Evolutionary conservation across 2,113 vertebrate species (phyloP).

Genomic region (Amphiprion percula): DNA sequence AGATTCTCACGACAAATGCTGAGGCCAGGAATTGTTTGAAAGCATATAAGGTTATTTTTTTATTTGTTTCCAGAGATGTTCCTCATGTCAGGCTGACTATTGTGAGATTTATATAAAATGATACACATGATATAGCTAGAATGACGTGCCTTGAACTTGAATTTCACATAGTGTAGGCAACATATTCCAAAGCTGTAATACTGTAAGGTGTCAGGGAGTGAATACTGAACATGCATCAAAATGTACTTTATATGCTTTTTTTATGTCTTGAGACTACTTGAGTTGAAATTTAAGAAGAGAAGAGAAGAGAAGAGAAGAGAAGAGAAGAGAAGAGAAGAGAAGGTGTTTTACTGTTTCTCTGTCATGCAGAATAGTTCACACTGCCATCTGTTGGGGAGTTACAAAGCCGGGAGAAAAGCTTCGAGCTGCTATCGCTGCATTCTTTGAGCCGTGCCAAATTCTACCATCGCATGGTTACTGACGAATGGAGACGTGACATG

Average conservation of each 20-base stretch:
- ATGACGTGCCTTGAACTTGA: too few relatives aligned
- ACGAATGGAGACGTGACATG: constrained; percentile 54
- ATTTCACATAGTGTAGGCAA: too few relatives aligned
- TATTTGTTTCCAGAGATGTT: neutral
- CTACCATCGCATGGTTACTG: constrained; percentile 41
- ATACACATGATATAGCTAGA: neutral
- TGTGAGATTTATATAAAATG: too few relatives aligned
- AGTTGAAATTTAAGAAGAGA: neutral
- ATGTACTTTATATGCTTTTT: too few relatives aligned
- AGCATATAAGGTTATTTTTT: neutral
- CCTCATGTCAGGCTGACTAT: neutral
- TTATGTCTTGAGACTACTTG: too few relatives aligned
- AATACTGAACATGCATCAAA: neutral
- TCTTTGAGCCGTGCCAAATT: constrained; percentile 40
- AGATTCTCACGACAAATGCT: neutral
- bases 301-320: too few relatives aligned
- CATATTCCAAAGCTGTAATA: neutral
- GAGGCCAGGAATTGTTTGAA: neutral
- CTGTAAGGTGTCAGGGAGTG: neutral
- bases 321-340: neutral
- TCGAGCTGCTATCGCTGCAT: constrained; percentile 35
- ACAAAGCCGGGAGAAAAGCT: constrained; percentile 45
- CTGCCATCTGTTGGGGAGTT: constrained; percentile 81
- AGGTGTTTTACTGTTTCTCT: neutral
- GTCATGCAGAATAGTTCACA: constrained; percentile 55